Base-by-base conservation (phyloP, 2,797 vertebrate species). In the Oceanodroma leucorhoa region DNA sequence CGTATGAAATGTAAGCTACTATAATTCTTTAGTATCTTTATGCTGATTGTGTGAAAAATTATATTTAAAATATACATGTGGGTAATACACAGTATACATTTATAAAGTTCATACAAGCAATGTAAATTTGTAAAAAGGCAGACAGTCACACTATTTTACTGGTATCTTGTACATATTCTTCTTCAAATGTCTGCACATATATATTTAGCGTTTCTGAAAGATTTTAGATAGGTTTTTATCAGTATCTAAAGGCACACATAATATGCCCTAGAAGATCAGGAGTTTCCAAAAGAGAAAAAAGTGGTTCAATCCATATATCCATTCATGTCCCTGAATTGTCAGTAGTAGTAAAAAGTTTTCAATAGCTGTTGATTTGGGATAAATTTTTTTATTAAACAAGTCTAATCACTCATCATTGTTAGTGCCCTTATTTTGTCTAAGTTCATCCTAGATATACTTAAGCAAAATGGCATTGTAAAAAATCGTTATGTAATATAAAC, bases 91-190 rank as follows among this genome's bases (percentile, higher is more conserved):
- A n/a, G 13, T 8, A n/a, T 62, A 30, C 5, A 40, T 51, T 88
- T 73, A 45, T 45, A 66, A 54, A 0, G 0, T 48, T 72, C 29
- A 45, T 51, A 54, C 5, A 55, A 55, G 14, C 4, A n/a, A 8
- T 14, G 6, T 36, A 30, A 67, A 73, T 67, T 55, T 58, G 4
- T 40, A 53, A 62, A 82, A 36, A 77, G 23, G 9, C 32, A 72
- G 27, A 50, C 17, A 54, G 26, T 78, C 45, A 29, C 5, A 18
- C 12, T 64, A 32, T 29, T 43, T 5, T 30, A 30, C 4, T 24
- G 9, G 60, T 86, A 13, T 69, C 13, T 58, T 58, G 30, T 43
- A 24, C 14, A 24, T 29, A 43, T 5, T 43, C 11, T 18, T 46
- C 46, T 89, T 76, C 40, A 70, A 34, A 65, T 51, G 4, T 41